Evolutionary conservation across 2,113 vertebrate genomes (phyloP).

Genomic region (Hippoglossus stenolepis): DNA sequence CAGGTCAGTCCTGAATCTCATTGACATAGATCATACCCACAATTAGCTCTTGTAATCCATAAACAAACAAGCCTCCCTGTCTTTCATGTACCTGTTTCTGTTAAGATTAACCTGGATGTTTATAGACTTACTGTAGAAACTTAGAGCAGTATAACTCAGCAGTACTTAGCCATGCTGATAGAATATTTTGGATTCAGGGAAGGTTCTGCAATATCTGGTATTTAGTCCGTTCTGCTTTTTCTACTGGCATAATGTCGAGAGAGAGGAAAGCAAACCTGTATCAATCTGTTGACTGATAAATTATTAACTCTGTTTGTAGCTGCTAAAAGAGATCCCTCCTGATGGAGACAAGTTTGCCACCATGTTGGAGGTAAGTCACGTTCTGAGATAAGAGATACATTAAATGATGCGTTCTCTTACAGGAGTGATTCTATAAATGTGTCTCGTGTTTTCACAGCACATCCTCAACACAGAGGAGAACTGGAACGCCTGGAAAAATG

Average conservation of each 20-base stretch:
- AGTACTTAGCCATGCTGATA: too few relatives aligned
- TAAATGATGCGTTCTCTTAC: neutral
- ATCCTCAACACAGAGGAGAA: constrained; percentile 98
- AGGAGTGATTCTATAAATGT: neutral
- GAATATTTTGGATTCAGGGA: too few relatives aligned
- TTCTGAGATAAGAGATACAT: neutral
- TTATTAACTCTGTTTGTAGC: constrained; percentile 73
- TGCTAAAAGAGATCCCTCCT: constrained; percentile 95
- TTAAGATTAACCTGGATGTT: neutral
- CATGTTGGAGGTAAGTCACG: constrained; percentile 92
- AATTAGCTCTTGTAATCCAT: neutral
- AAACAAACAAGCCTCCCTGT: neutral
- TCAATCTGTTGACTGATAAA: neutral
- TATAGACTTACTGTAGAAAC: neutral
- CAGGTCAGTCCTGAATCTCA: constrained; percentile 85
- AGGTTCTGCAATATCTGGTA: too few relatives aligned
- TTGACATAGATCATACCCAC: neutral
- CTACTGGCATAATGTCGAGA: too few relatives aligned
- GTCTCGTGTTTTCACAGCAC: constrained; percentile 81
- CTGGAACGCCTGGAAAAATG: constrained; percentile 99
- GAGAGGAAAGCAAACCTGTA: neutral
- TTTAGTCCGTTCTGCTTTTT: too few relatives aligned
- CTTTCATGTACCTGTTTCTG: neutral
- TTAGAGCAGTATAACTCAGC: too few relatives aligned
- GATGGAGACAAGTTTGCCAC: constrained; percentile 94